A percentile compares a stretch with the other conserved stretches of the same genome.
Evolutionary conservation across 2,888 invertebrate species (phyloP).

Genomic region (Melanophora roralis): DNA sequence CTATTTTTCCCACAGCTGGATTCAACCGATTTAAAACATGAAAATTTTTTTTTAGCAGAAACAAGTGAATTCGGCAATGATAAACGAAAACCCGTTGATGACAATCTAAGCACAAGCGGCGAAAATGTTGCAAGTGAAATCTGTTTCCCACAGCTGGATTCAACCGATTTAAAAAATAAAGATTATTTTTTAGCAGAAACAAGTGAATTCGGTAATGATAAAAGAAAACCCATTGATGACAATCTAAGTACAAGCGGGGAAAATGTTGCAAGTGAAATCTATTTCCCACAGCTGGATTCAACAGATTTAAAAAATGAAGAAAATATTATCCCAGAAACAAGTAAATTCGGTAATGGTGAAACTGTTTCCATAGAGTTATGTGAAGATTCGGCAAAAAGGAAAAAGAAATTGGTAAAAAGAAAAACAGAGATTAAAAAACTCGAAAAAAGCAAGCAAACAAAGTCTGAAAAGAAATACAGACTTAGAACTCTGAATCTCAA

Average conservation of each 20-base stretch:
- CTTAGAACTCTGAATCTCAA: background rate
- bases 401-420: background rate
- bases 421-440: background rate
- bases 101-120: background rate
- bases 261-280: background rate
- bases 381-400: no score
- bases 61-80: background rate
- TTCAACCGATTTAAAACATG: background rate
- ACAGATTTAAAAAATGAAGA: background rate
- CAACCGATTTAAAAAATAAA: background rate
- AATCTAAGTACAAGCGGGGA: background rate
- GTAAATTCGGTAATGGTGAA: background rate
- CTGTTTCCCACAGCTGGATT: background rate
- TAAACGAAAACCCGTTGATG: background rate
- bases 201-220: background rate
- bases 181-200: background rate
- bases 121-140: background rate
- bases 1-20: background rate
- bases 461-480: background rate
- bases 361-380: no score
- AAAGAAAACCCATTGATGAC: background rate
- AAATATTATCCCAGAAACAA: background rate
- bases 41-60: background rate
- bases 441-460: background rate
- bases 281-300: background rate